Evolutionary conservation across 2,888 invertebrate species (phyloP).

Genomic region (Nebria brevicollis): DNA sequence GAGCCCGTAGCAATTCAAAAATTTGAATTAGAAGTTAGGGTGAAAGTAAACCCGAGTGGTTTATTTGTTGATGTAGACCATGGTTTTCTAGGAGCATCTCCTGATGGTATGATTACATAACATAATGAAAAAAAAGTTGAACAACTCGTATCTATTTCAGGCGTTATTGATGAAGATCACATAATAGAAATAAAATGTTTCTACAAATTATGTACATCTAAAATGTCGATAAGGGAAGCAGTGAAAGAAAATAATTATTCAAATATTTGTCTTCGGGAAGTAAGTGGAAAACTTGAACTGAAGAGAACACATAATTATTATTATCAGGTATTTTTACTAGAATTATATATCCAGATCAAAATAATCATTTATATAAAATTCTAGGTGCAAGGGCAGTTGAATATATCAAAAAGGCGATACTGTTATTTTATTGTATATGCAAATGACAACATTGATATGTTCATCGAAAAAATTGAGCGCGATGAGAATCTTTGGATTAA

Average conservation of each 20-base stretch:
- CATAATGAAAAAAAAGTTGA: no score
- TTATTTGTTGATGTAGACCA: slow-evolving; percentile 27
- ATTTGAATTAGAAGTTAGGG: slow-evolving; percentile 22
- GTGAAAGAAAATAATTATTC: slow-evolving; percentile 4
- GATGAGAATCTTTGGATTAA: no score
- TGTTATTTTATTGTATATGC: slow-evolving; percentile 20
- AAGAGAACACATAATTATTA: slow-evolving; percentile 17
- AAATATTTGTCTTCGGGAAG: slow-evolving; percentile 2
- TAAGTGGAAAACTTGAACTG: background rate
- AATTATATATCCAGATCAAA: background rate
- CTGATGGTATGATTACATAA: slow-evolving; percentile 25
- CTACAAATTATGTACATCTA: slow-evolving; percentile 9
- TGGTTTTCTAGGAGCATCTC: slow-evolving; percentile 42
- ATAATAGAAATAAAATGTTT: slow-evolving; percentile 10
- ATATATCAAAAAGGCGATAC: slow-evolving; percentile 2
- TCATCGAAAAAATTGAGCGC: no score
- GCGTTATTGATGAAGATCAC: slow-evolving; percentile 15
- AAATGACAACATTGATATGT: no score
- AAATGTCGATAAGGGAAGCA: slow-evolving; percentile 1
- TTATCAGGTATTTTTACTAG: slow-evolving; percentile 15
- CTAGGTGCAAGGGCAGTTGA: slow-evolving; percentile 6
- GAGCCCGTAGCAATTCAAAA: slow-evolving; percentile 21
- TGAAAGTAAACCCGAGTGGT: slow-evolving; percentile 23
- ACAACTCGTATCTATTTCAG: background rate
- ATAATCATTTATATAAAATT: background rate